Conservation (phyloP, 2,888 invertebrate species). For the Leucozona laternaria region DNA sequence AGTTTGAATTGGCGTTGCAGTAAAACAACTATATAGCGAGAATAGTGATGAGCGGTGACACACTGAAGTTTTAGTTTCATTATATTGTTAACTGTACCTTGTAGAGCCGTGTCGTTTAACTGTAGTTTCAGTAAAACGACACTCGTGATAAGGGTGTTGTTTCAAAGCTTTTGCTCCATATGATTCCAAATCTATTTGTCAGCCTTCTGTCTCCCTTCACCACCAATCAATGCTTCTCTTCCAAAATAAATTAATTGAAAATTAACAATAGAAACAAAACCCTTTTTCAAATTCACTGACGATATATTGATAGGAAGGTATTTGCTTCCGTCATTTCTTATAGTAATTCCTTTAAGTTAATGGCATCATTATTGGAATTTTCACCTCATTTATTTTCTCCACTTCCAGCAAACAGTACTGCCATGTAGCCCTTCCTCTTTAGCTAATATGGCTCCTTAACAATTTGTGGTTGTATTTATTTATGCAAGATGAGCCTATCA, state of each 20-base stretch:
- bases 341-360: slow-evolving; percentile 56
- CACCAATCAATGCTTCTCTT: not conserved
- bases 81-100: too few relatives aligned
- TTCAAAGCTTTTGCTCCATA: too few relatives aligned
- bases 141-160: too few relatives aligned
- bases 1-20: too few relatives aligned
- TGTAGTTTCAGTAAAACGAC: too few relatives aligned
- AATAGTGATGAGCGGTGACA: too few relatives aligned
- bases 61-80: too few relatives aligned
- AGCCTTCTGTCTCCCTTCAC: not conserved
- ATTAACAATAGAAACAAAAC: not conserved
- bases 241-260: not conserved
- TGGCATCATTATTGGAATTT: slow-evolving; percentile 52
- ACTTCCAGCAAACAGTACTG: not conserved
- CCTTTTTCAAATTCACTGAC: not conserved
- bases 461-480: slow-evolving; percentile 47
- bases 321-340: not conserved
- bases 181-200: too few relatives aligned
- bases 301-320: not conserved
- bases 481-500: slow-evolving; percentile 61
- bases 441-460: not conserved
- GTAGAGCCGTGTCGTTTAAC: too few relatives aligned
- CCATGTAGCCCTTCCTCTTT: not conserved
- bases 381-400: slow-evolving; percentile 60
- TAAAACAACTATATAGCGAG: too few relatives aligned